Base-by-base conservation (phyloP, 2,888 invertebrate species). In the Coenonympha arcania region DNA sequence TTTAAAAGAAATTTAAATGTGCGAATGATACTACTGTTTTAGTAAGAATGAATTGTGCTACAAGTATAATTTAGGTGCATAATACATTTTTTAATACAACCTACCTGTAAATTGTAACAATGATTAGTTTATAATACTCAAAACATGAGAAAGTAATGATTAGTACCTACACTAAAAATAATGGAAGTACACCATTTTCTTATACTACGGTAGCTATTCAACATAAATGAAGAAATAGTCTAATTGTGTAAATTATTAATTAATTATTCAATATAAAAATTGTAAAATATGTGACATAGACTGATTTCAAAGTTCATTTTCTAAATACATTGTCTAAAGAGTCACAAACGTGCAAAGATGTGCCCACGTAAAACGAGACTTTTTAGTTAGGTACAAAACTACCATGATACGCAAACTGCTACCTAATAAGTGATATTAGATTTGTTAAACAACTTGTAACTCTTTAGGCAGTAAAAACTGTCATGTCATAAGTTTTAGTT, bases 401-500 rank as follows among this genome's bases (percentile, higher is more conserved):
- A n/a, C n/a, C n/a, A n/a, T n/a, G n/a, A n/a, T n/a, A n/a, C n/a
- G n/a, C n/a, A n/a, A n/a, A n/a, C n/a, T n/a, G n/a, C n/a, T n/a
- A n/a, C n/a, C n/a, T n/a, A n/a, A n/a, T n/a, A n/a, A n/a, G n/a
- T n/a, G n/a, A n/a, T n/a, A n/a, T n/a, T n/a, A n/a, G n/a, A n/a
- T n/a, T n/a, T n/a, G n/a, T n/a, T n/a, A n/a, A n/a, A n/a, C n/a
- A n/a, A n/a, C n/a, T n/a, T n/a, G n/a, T n/a, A n/a, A n/a, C n/a
- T n/a, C n/a, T n/a, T n/a, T n/a, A n/a, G n/a, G n/a, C n/a, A n/a
- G n/a, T n/a, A n/a, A n/a, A n/a, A 57, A 64, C 62, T 66, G 65
- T 65, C 66, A 68, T 65, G 66, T 62, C 55, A 36, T 39, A 48
- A 47, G 54, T 57, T 57, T 54, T 54, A 42, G 56, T 55, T 51